Evolutionary conservation across 1,140 invertebrate species (phyloP).

Genomic region (Adelges cooleyi): DNA sequence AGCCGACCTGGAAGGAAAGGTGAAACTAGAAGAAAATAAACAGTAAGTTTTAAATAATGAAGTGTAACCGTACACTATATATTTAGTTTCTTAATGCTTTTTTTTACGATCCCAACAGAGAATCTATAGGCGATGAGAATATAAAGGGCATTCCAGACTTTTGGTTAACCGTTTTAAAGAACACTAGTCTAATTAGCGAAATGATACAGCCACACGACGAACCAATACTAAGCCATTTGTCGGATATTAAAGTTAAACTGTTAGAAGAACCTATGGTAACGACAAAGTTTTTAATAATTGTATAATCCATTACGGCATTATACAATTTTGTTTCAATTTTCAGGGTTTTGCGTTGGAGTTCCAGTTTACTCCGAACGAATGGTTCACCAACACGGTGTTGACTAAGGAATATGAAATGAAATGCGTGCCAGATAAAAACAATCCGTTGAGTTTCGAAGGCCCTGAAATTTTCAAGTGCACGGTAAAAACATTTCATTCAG

Average conservation of each 20-base stretch:
- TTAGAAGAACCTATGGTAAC: conserved; percentile 58
- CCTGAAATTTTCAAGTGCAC: conserved; percentile 92
- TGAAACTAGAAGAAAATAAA: conserved; percentile 33
- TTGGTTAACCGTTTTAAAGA: conserved; percentile 94
- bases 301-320: background rate
- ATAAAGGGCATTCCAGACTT: conserved; percentile 86
- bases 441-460: conserved; percentile 94
- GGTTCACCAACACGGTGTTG: conserved; percentile 85
- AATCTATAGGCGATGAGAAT: conserved; percentile 29
- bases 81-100: background rate
- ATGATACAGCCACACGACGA: conserved; percentile 92
- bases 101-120: background rate
- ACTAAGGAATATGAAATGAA: conserved; percentile 94
- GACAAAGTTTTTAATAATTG: too few species aligned
- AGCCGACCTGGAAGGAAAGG: conserved; percentile 51
- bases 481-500: too few species aligned
- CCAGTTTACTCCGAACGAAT: conserved; percentile 89
- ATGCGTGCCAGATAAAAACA: conserved; percentile 74
- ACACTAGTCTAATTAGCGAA: conserved; percentile 76
- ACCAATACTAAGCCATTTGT: conserved; percentile 81
- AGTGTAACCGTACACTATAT: background rate
- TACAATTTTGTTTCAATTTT: conserved; percentile 32
- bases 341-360: conserved; percentile 87
- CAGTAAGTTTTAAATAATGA: too few species aligned
- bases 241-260: conserved; percentile 76